phyloP scores from a whole-genome alignment of 30 jellyfish, hydroid and myxozoan genomes.

The Mastigias papua region DNA sequence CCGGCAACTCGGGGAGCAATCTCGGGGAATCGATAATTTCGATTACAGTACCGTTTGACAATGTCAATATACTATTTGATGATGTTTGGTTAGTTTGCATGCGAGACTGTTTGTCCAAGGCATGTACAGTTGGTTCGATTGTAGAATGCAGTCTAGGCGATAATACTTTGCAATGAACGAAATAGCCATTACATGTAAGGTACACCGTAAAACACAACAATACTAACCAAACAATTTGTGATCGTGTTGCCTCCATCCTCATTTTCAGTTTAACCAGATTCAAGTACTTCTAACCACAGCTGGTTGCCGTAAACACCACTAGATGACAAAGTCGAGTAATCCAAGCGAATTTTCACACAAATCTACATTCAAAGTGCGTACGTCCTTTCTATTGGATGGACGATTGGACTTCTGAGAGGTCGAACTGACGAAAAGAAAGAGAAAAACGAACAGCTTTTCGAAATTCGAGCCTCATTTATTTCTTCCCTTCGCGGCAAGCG shows the following conservation, averaged over 20 bases:
- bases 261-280: constrained; percentile 66
- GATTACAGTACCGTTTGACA: not conserved
- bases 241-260: constrained; percentile 80
- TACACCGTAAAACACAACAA: constrained; percentile 21
- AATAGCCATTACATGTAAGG: not conserved
- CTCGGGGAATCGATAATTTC: no score
- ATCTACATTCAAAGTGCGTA: not conserved
- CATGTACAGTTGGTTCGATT: not conserved
- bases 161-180: constrained; percentile 17
- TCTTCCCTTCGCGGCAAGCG: not conserved
- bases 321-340: constrained; percentile 4
- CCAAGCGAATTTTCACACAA: constrained; percentile 3
- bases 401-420: not conserved
- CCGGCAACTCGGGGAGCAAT: not conserved
- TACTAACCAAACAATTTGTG: constrained; percentile 43
- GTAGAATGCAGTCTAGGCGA: not conserved
- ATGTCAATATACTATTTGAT: not conserved
- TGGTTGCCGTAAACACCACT: constrained; percentile 44
- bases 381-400: not conserved
- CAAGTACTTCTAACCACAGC: constrained; percentile 77
- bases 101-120: not conserved
- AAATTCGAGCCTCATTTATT: not conserved
- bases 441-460: not conserved
- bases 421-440: not conserved
- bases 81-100: not conserved